Base-by-base conservation (phyloP, 2,888 invertebrate species). In the Macaria liturata region DNA sequence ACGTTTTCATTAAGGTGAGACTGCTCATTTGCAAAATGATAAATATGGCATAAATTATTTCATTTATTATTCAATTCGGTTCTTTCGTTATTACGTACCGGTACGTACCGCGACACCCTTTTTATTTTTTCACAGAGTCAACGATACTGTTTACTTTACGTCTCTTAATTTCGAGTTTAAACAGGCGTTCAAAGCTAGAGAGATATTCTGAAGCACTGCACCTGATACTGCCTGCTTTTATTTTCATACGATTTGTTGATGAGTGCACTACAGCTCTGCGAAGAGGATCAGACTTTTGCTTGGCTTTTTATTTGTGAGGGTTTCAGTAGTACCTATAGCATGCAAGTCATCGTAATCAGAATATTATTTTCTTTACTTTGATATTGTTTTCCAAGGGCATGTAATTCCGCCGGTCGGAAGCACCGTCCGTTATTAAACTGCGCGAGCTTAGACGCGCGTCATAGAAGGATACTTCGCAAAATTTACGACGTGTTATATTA, bases 21-120 rank as follows among this genome's bases (percentile, higher is more conserved):
- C 80, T 86, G 86, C 86, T 88, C 91, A 90, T 91, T 91, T 90
- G 91, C 91, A 88, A 91, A 90, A 91, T 91, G 84, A 91, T 92
- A 91, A 91, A 92, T 91, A 91, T 91, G 87, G 88, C 91, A 92
- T 92, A 92, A 92, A 92, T 92, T 92, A 92, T 92, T 92, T 92
- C 92, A 92, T 92, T 92, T 92, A 91, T 83, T 91, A 92, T 92
- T 92, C 92, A 91, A 90, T 91, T 91, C 85, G 74, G 84, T 91
- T 91, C 89, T 90, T 91, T 89, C 83, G 72, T 74, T 84, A 86
- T 85, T 83, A 83, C 76, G 76, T 79, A 83, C 78, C 84, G 83
- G 84, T 80, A 71, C 82, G 84, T 79, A 83, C 84, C 74, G 66
- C 81, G 81, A 83, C 90, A 90, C 89, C 90, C 90, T 88, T 90